Base-by-base conservation (phyloP, 2,113 vertebrate species). In the Egretta garzetta region DNA sequence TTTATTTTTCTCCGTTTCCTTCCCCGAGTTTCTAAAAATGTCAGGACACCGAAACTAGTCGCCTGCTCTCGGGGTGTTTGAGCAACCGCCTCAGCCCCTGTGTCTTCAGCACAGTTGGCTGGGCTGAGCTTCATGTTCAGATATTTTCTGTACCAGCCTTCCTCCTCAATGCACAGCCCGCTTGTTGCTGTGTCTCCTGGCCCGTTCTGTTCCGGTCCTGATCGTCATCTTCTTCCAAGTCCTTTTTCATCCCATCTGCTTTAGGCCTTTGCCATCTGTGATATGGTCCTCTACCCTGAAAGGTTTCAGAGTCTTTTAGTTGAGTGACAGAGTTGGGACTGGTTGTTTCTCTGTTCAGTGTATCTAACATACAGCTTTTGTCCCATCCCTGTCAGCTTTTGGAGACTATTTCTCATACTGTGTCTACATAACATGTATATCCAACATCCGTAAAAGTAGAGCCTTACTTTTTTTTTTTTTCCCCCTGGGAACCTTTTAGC, bases 191-290 rank as follows among this genome's bases (percentile, higher is more conserved):
- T 64, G 56, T 87, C 49, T 86, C 41, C 76, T 79, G 70, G 77
- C 49, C 77, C 1, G 2, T 79, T 53, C 77, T 1, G 2, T 79
- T 80, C 52, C 28, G 14, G 81, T 93, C 56, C 70, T 87, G 39
- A 79, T 43, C 1, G 0, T 74, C n/a, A 32, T 63, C 68, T 26
- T 77, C 63, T 90, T 87, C 88, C 80, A 95, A 89, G 58, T 89
- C 49, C 60, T 91, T 63, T 84, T 43, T 82, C 55, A 37, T 70
- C 23, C 84, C 91, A 76, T 94, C 70, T 91, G 91, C 85, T 91
- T 72, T 62, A 93, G 53, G 56, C 45, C 66, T 81, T 89, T 85
- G 52, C 86, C 91, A 80, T 89, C 76, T 95, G 80, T 92, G 56
- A 64, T 35, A 45, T 20, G 63, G 73, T 81, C 52, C 16, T 71